A percentile compares a stretch with the other conserved stretches of the same genome.
Evolutionary conservation across 2,888 invertebrate species (phyloP).

Genomic region (Candidula unifasciata): DNA sequence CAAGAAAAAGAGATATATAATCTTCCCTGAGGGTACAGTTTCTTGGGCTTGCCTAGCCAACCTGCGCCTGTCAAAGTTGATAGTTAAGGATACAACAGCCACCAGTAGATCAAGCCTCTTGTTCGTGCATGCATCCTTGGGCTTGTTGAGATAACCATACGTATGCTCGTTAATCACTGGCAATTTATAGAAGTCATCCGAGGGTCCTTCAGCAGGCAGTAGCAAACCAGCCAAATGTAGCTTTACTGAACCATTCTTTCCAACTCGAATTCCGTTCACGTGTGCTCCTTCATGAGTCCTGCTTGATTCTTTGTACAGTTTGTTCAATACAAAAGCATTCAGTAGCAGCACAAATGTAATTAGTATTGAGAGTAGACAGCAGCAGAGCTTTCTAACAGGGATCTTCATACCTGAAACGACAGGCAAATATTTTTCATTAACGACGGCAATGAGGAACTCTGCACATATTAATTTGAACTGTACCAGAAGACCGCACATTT

Average conservation of each 20-base stretch:
- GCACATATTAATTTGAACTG: not conserved
- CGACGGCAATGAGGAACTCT: no score
- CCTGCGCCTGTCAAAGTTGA: conserved; percentile 31
- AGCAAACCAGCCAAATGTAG: conserved; percentile 24
- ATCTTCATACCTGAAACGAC: conserved; percentile 7
- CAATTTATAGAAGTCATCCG: not conserved
- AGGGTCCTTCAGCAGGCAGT: not conserved
- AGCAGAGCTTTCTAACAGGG: not conserved
- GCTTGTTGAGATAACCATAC: conserved; percentile 21
- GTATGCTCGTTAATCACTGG: conserved; percentile 33
- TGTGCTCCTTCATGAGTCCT: not conserved
- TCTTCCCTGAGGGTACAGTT: not conserved
- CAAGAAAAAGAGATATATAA: conserved; percentile 30
- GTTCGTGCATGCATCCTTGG: not conserved
- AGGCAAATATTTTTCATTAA: not conserved
- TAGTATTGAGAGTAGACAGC: not conserved
- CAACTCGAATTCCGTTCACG: conserved; percentile 21
- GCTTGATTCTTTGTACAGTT: not conserved
- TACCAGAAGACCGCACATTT: no score
- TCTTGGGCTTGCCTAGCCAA: not conserved
- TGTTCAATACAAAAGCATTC: not conserved
- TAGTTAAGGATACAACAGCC: conserved; percentile 12
- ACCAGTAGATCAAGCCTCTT: conserved; percentile 19
- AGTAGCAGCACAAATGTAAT: not conserved
- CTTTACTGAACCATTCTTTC: conserved; percentile 8